phyloP scores from a whole-genome alignment of 64 coral and sea anemone species.

The Orbicella faveolata region DNA sequence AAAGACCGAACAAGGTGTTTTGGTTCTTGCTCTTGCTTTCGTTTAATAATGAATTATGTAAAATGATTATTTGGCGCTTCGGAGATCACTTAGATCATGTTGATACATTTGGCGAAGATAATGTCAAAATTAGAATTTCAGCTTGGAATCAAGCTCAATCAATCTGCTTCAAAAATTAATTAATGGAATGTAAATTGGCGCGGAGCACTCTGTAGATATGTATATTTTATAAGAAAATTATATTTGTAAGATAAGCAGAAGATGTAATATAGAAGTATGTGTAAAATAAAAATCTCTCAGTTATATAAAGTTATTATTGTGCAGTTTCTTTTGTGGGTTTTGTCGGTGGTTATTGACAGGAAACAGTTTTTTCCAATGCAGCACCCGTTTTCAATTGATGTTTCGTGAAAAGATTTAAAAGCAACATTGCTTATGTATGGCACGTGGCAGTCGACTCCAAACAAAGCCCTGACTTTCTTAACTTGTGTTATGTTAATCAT shows the following conservation, averaged over 20 bases:
- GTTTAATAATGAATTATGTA: conserved; percentile 23
- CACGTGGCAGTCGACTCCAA: background rate
- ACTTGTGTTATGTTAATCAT: conserved; percentile 37
- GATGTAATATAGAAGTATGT: background rate
- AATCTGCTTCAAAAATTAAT: conserved; percentile 13
- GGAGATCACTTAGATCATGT: conserved; percentile 1
- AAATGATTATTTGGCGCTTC: background rate
- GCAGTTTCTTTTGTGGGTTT: background rate
- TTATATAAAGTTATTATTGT: background rate
- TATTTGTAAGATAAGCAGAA: conserved; percentile 26
- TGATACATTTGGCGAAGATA: background rate
- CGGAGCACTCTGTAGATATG: conserved; percentile 27
- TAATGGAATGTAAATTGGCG: conserved; percentile 13
- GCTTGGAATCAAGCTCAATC: conserved; percentile 33
- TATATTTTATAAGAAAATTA: conserved; percentile 53
- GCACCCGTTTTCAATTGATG: conserved; percentile 11
- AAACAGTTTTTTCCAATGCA: background rate
- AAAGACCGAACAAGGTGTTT: background rate
- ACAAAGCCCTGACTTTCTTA: background rate
- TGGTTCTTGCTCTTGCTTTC: background rate
- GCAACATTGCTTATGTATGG: background rate
- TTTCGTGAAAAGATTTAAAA: conserved; percentile 1
- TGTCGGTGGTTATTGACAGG: background rate
- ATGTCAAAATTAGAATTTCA: conserved; percentile 40
- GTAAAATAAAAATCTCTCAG: background rate